Evolutionary conservation across 1,140 invertebrate genomes (phyloP).

Genomic region (Andrena cerasifolii): DNA sequence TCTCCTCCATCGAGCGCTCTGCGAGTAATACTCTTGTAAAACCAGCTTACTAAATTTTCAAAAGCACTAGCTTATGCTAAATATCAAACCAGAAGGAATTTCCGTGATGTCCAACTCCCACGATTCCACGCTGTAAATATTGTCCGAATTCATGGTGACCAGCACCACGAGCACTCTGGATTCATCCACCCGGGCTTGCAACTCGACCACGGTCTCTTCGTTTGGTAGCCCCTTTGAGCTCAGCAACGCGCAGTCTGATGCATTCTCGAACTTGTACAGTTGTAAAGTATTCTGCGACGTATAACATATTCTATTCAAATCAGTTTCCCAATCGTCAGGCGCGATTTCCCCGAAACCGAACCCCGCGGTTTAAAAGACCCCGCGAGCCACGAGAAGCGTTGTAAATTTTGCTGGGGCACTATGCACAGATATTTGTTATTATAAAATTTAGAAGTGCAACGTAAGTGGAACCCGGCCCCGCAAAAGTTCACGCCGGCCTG

Average conservation of each 20-base stretch:
- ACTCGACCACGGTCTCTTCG: constrained; percentile 50
- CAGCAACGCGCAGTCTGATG: constrained; percentile 34
- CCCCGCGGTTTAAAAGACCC: too few relatives aligned
- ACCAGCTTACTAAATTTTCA: background rate
- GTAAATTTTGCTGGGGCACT: too few relatives aligned
- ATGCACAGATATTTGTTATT: too few relatives aligned
- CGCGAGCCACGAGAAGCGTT: too few relatives aligned
- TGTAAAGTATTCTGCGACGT: constrained; percentile 49
- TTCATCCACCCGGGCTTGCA: constrained; percentile 28
- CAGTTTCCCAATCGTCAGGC: background rate
- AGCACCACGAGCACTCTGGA: constrained; percentile 45
- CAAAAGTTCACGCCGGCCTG: too few relatives aligned
- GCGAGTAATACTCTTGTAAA: constrained; percentile 24
- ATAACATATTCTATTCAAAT: background rate
- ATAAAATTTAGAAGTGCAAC: too few relatives aligned
- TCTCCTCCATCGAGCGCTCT: constrained; percentile 22
- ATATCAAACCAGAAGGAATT: constrained; percentile 33
- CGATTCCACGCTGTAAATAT: constrained; percentile 49
- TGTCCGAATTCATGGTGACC: constrained; percentile 19
- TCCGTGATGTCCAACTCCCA: constrained; percentile 57
- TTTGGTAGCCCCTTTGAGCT: constrained; percentile 10
- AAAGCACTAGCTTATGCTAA: background rate
- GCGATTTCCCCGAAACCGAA: too few relatives aligned
- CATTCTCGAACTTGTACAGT: constrained; percentile 61
- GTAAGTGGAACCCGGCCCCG: too few relatives aligned